Evolutionary conservation across 2,888 invertebrate species (phyloP).

Genomic region (Phania funesta): DNA sequence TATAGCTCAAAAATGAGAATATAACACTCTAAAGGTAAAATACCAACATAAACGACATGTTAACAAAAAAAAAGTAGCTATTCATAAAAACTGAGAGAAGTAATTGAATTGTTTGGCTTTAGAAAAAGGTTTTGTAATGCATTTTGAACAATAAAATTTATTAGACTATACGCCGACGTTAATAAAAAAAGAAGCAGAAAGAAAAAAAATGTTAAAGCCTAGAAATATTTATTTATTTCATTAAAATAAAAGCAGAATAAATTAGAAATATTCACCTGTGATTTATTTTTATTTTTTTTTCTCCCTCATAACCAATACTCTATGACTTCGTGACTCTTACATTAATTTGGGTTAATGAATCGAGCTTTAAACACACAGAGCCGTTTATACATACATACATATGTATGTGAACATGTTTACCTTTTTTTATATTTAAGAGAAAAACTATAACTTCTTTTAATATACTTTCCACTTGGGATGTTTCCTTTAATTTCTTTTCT

Average conservation of each 20-base stretch:
- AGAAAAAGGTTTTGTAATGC: neutral
- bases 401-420: too few species aligned
- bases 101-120: conserved; percentile 49
- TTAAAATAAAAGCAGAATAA: conserved; percentile 39
- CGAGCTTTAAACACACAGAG: too few species aligned
- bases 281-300: conserved; percentile 62
- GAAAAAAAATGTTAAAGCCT: neutral
- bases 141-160: conserved; percentile 35
- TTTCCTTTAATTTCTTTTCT: too few species aligned
- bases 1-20: neutral
- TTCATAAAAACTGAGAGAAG: conserved; percentile 18
- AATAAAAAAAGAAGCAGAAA: neutral
- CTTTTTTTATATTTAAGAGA: too few species aligned
- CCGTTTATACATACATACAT: too few species aligned
- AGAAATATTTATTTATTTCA: neutral
- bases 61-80: neutral
- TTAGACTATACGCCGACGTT: conserved; percentile 52
- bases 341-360: too few species aligned
- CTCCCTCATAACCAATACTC: neutral
- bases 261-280: conserved; percentile 26
- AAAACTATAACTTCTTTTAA: too few species aligned
- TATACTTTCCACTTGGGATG: too few species aligned
- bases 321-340: neutral
- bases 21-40: neutral
- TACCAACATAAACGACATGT: neutral